Conservation (phyloP, 2,113 vertebrate species). For the Leucopsar rothschildi region DNA sequence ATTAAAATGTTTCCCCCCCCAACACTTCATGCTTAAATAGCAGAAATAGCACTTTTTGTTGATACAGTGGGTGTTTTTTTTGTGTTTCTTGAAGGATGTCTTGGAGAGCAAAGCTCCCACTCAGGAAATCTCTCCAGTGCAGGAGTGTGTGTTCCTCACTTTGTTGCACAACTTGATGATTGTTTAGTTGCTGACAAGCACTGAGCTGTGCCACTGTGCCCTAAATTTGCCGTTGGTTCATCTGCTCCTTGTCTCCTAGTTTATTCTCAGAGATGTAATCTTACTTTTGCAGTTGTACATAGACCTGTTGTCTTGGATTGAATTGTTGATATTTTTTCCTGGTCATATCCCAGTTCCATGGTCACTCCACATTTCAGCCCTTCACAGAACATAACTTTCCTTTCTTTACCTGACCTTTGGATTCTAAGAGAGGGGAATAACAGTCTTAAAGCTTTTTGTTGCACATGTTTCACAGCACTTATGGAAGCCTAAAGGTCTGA, state of each 20-base stretch:
- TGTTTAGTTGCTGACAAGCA: neutral
- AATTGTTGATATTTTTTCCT: neutral
- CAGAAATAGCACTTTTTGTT: neutral
- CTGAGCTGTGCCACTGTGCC: neutral
- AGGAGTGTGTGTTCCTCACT: neutral
- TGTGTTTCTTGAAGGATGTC: neutral
- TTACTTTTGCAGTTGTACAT: neutral
- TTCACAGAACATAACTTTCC: neutral
- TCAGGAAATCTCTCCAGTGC: neutral
- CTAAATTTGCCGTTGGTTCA: neutral
- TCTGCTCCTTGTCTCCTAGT: neutral
- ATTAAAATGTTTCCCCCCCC: fast-evolving
- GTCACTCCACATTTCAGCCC: neutral
- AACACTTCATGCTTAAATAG: neutral
- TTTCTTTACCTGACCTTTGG: neutral
- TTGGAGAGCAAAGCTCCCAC: neutral
- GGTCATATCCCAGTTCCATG: neutral
- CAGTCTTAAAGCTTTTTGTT: neutral
- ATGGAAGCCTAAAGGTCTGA: neutral
- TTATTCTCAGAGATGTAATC: neutral
- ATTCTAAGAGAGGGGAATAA: fast-evolving
- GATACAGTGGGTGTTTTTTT: neutral
- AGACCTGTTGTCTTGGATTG: neutral
- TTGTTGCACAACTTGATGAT: neutral
- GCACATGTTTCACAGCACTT: neutral